Conservation (phyloP, 1,140 invertebrate genomes). For the Drosophila neocordata region DNA sequence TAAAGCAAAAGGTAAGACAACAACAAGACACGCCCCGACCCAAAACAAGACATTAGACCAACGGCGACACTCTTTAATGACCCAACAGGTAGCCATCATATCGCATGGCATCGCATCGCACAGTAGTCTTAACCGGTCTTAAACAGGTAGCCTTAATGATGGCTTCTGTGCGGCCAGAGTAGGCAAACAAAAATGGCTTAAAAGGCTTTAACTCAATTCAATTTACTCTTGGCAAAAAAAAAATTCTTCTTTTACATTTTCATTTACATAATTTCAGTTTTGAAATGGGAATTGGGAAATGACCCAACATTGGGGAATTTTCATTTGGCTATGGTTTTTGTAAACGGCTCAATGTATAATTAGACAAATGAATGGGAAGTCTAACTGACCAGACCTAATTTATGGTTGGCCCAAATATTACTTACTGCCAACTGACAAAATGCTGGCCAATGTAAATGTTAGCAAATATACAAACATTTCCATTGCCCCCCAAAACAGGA, state of each 20-base stretch:
- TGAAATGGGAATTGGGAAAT: slow-evolving; percentile 40
- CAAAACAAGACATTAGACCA: slow-evolving; percentile 20
- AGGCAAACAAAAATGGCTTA: slow-evolving; percentile 1
- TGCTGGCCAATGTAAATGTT: not conserved
- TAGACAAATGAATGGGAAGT: slow-evolving; percentile 24
- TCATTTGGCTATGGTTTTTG: slow-evolving; percentile 36
- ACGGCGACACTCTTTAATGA: slow-evolving; percentile 18
- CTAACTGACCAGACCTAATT: slow-evolving; percentile 1
- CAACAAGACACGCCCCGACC: not conserved
- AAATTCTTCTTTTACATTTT: not conserved
- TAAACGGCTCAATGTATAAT: slow-evolving; percentile 68
- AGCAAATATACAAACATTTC: no score
- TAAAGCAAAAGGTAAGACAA: not conserved
- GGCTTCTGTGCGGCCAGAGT: slow-evolving; percentile 11
- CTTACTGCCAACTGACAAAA: not conserved
- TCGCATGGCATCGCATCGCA: not conserved
- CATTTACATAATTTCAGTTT: not conserved
- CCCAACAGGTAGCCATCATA: not conserved
- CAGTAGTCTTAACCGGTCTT: slow-evolving; percentile 1
- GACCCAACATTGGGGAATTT: slow-evolving; percentile 27
- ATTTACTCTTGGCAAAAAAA: not conserved
- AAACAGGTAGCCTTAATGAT: slow-evolving; percentile 13
- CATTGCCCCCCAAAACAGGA: not conserved
- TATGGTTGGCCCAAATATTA: not conserved
- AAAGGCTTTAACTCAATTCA: slow-evolving; percentile 20